A percentile compares a stretch with the other conserved stretches of the same genome.
Evolutionary conservation across 2,113 vertebrate genomes (phyloP).

Genomic region (Nanorana parkeri): DNA sequence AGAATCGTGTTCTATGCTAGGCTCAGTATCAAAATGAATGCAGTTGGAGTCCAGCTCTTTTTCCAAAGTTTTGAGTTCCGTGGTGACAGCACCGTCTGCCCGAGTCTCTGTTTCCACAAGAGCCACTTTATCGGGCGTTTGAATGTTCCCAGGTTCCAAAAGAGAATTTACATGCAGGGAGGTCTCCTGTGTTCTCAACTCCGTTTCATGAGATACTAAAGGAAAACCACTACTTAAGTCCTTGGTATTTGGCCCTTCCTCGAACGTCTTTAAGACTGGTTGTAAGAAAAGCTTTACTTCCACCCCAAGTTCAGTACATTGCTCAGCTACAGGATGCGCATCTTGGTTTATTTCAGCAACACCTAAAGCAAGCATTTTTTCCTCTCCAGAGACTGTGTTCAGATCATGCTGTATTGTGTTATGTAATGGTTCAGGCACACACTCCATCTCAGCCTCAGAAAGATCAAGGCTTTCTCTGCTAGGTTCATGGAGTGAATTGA

Average conservation of each 20-base stretch:
- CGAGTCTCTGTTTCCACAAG: background rate
- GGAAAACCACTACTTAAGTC: background rate
- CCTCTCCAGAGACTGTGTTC: background rate
- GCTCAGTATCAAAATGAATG: constrained; percentile 2
- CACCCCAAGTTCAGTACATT: background rate
- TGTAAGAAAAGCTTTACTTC: background rate
- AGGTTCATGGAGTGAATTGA: background rate
- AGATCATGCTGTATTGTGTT: background rate
- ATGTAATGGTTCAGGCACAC: background rate
- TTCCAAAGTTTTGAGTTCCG: background rate
- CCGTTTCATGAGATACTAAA: background rate
- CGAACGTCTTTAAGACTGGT: background rate
- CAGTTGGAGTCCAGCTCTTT: constrained; percentile 15
- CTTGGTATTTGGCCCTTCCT: background rate
- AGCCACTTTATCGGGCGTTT: background rate
- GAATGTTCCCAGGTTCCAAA: background rate
- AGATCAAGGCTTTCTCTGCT: background rate
- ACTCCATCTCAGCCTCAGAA: background rate
- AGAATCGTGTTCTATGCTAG: background rate
- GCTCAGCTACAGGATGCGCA: background rate
- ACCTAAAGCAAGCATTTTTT: background rate
- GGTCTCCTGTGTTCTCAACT: background rate
- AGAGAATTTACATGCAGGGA: background rate
- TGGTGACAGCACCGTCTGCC: background rate
- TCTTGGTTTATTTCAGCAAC: background rate